Conservation (phyloP, 2,797 vertebrate species). For the Fratercula arctica region DNA sequence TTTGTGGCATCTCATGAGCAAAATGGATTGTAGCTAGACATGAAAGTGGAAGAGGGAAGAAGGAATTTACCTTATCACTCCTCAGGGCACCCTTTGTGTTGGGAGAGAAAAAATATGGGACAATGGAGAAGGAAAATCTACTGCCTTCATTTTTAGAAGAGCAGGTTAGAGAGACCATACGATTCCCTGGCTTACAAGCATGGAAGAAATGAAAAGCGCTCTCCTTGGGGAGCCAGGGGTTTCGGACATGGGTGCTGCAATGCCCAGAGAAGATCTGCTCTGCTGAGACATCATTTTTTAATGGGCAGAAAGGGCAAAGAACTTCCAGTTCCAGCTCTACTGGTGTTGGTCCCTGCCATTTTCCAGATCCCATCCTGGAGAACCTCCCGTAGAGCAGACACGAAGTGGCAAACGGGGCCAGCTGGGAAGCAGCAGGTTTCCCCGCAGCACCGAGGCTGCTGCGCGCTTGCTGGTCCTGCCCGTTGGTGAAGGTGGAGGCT, state of each 20-base stretch:
- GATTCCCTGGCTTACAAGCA: not conserved
- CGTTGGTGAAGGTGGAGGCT: not conserved
- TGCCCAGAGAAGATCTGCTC: not conserved
- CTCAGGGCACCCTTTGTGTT: not conserved
- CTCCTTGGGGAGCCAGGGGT: fast-evolving
- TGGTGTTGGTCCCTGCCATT: not conserved
- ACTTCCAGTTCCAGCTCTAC: not conserved
- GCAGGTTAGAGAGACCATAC: not conserved
- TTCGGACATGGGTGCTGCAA: not conserved
- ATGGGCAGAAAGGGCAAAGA: not conserved
- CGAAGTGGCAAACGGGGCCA: fast-evolving
- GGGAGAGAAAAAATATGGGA: not conserved
- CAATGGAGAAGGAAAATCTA: not conserved
- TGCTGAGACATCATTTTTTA: not conserved
- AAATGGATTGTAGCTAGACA: not conserved
- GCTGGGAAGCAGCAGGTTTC: not conserved
- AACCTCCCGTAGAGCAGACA: not conserved
- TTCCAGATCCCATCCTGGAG: not conserved
- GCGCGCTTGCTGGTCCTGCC: not conserved
- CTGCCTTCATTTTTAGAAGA: not conserved
- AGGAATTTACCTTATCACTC: not conserved
- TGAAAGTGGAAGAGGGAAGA: not conserved
- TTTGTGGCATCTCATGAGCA: not conserved
- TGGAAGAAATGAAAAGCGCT: not conserved
- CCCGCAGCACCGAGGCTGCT: not conserved